Base-by-base conservation (phyloP, 2,797 vertebrate species). In the Numenius phaeopus region DNA sequence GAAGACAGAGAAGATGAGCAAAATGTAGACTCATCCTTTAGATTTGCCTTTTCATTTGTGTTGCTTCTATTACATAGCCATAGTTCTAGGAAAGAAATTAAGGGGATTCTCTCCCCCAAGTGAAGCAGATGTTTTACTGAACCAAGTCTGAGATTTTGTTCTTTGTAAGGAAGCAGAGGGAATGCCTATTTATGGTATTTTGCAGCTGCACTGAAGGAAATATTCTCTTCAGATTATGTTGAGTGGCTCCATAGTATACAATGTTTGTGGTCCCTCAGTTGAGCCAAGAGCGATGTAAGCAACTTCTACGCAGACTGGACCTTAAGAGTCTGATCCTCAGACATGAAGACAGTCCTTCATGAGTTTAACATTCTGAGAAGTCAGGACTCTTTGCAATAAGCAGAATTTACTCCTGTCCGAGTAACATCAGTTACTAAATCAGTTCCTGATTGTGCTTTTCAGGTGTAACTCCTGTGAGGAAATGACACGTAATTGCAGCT, bases 121-220 rank as follows among this genome's bases (percentile, higher is more conserved):
- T 81, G 84, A 94, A 78, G 49, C 61, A 92, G 26, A 94, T 87
- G 7, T 71, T 80, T 66, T 83, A 89, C 40, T 67, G 75, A 94
- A 91, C 87, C 67, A 96, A 94, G 78, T 65, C 72, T 78, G 76
- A 93, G 72, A 95, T 95, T 79, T 91, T 85, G 55, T 77, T 76
- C 84, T 94, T 94, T 94, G 65, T 75, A 55, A 95, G 39, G 79
- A 95, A 81, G 76, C 54, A 83, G 76, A 86, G 85, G 30, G 79
- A 86, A 97, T 97, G 96, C 54, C 96, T 97, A 95, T 97, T 97
- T 97, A 97, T 97, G 97, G 96, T 89, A 64, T 91, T 96, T 96
- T 97, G 78, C 67, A 81, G 91, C 95, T 96, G 64, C 91, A 95
- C 79, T 86, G 58, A 81, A 90, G 93, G 92, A 96, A 96, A 79